Evolutionary conservation across 1,140 invertebrate species (phyloP).

Genomic region (Eurosta solidaginis): DNA sequence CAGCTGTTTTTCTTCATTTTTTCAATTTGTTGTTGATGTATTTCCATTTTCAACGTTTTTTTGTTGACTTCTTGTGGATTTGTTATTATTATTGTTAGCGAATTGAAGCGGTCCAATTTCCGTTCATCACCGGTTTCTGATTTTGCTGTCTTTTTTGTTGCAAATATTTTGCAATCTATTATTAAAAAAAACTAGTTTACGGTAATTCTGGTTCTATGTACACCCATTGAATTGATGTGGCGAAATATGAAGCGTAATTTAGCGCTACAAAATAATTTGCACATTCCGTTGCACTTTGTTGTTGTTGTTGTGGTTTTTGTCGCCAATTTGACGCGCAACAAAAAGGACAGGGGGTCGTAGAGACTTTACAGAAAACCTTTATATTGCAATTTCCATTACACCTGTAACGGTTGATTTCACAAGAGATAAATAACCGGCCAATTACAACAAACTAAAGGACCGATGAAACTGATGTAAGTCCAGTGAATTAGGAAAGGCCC

Average conservation of each 20-base stretch:
- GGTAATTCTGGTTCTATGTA: not conserved
- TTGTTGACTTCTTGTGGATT: not conserved
- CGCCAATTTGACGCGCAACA: not conserved
- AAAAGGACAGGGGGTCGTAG: not conserved
- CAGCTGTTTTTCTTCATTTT: too few species aligned
- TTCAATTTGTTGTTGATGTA: not conserved
- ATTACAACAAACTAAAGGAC: too few species aligned
- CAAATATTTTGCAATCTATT: not conserved
- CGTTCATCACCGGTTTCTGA: slow-evolving; percentile 12
- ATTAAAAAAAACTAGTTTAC: not conserved
- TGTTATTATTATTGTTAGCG: slow-evolving; percentile 12
- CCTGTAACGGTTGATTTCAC: not conserved
- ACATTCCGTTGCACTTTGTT: not conserved
- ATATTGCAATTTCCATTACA: not conserved
- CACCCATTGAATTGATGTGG: not conserved
- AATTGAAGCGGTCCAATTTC: slow-evolving; percentile 26
- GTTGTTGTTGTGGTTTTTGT: not conserved
- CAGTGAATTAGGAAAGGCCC: too few species aligned
- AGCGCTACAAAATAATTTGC: slow-evolving; percentile 18
- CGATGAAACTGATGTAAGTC: too few species aligned
- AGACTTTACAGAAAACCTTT: not conserved
- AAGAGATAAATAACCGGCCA: not conserved
- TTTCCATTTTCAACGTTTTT: not conserved
- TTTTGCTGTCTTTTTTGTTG: not conserved
- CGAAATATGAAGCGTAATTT: slow-evolving; percentile 16